These are phyloP conservation scores for Phalangium opilio DNA, from an alignment of 2,888 invertebrate genomes.

Conservation along the genomic window DNA sequence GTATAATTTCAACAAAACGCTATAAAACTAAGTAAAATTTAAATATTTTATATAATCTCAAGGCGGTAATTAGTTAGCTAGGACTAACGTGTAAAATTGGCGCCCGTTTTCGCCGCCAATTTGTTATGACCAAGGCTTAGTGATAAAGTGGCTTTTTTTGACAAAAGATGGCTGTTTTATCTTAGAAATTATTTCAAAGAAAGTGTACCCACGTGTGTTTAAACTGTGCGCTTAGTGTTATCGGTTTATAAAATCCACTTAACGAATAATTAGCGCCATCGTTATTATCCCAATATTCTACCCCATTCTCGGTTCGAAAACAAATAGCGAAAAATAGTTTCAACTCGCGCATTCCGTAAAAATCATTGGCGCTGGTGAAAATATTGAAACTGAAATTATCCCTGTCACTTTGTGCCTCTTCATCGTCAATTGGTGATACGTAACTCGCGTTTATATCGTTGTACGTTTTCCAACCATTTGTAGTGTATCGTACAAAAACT, in stretches of 20 bases:
- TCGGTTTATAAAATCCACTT: background rate
- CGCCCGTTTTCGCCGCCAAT: too few relatives aligned
- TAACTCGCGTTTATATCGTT: slow-evolving; percentile 31
- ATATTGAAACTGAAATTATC: slow-evolving; percentile 29
- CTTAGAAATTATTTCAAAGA: slow-evolving; percentile 6
- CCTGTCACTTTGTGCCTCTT: slow-evolving; percentile 18
- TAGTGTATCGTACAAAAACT: slow-evolving; percentile 30
- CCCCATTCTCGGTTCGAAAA: slow-evolving; percentile 25
- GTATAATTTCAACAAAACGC: too few relatives aligned
- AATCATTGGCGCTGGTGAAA: slow-evolving; percentile 17
- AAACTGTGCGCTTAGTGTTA: background rate
- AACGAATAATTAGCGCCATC: slow-evolving; percentile 8
- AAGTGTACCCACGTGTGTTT: slow-evolving; percentile 18
- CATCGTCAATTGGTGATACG: slow-evolving; percentile 28
- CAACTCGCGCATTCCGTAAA: slow-evolving; percentile 3
- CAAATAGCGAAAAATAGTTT: slow-evolving; percentile 26
- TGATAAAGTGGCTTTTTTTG: too few relatives aligned
- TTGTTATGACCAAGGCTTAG: too few relatives aligned
- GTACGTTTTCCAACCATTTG: slow-evolving; percentile 30
- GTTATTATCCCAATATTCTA: slow-evolving; percentile 16
- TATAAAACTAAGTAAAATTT: too few relatives aligned
- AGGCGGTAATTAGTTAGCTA: too few relatives aligned
- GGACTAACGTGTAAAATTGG: too few relatives aligned
- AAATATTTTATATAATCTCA: too few relatives aligned
- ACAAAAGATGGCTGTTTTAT: too few relatives aligned